Percentiles rank a stretch among this genome's conserved stretches.
These are phyloP conservation scores for Beaufortia kweichowensis DNA, from an alignment of 2,113 vertebrate species.

Conservation along the genomic window DNA sequence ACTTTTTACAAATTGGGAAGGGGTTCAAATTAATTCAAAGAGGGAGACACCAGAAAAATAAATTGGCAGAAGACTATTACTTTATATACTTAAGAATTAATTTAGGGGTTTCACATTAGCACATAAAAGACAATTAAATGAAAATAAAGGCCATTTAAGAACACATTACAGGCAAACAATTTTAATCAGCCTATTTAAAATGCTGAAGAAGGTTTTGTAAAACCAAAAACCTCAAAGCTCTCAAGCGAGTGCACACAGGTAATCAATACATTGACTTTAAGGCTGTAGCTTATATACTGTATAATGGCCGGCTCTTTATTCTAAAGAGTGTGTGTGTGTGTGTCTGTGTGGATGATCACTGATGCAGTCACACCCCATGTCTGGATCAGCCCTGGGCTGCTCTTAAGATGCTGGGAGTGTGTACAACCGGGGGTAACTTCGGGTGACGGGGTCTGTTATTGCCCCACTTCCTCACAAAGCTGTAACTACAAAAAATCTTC, in stretches of 20 bases:
- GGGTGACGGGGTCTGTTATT: constrained; percentile 46
- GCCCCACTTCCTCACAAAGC: constrained; percentile 54
- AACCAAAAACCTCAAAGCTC: neutral
- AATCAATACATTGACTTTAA: constrained; percentile 66
- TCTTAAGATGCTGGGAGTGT: constrained; percentile 23
- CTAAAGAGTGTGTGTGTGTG: constrained; percentile 35
- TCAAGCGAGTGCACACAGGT: neutral
- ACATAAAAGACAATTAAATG: too few species aligned
- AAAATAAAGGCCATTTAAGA: too few species aligned
- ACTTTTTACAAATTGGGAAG: constrained; percentile 57
- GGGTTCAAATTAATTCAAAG: constrained; percentile 62
- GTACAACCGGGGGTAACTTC: constrained; percentile 36
- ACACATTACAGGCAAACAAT: too few species aligned
- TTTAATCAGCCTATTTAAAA: neutral
- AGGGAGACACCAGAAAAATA: constrained; percentile 35
- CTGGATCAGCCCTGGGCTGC: neutral
- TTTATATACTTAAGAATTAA: too few species aligned
- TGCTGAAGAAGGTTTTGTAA: neutral
- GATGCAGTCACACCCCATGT: neutral
- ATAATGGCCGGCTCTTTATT: constrained; percentile 44
- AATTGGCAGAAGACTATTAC: too few species aligned
- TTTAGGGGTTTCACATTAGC: too few species aligned
- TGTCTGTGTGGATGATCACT: constrained; percentile 40
- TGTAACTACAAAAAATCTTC: constrained; percentile 25
- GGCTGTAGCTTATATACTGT: constrained; percentile 49